Evolutionary conservation across 2,113 vertebrate genomes (phyloP), one percentile per base, ranked within the genome.

Genomic region (Platysternon megacephalum): DNA sequence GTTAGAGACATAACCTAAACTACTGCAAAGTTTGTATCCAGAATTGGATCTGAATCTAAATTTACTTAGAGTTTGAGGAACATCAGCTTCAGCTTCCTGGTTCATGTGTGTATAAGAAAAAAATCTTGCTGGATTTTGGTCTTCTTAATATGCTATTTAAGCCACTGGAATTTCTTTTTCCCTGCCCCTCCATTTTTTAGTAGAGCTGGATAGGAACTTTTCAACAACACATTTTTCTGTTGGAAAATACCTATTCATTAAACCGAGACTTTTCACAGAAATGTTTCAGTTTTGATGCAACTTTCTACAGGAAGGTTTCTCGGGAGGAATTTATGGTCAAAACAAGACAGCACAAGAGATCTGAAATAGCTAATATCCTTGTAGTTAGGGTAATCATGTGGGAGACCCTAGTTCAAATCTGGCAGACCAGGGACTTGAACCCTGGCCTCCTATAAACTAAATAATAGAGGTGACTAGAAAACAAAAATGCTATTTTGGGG

Each of bases 1-100:
- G 86, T 68, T 92, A 61, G 55, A 22, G 51, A 76, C 90, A 91
- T 93, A 91, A 95, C 95, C 95, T 53, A 90, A 95, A 81, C 89
- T 93, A 84, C 82, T 76, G 65, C 13, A 13, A 93, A 94, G 87
- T 74, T 95, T 87, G 87, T 82, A 90, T 84, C 92, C 86, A 81
- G 53, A 2, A 0, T 32, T 58, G 84, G 87, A 91, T 83, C 79
- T 42, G 82, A 79, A 91, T 5, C 68, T 86, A 89, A 92, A 81
- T 35, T 93, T 87, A 80, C 22, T 6, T 12, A 82, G 68, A 95
- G 51, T 52, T 65, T 12, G 28, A 83, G 39, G 32, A 95, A 89
- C 51, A 96, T 1, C 21, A 56, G 24, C 5, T 95, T 68, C 8
- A 85, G 13, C 24, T 95, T 88, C 85, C 49, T 83, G 46, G 74